Evolutionary conservation across 1,140 invertebrate genomes (phyloP).

Genomic region (Heliconius hewitsoni): DNA sequence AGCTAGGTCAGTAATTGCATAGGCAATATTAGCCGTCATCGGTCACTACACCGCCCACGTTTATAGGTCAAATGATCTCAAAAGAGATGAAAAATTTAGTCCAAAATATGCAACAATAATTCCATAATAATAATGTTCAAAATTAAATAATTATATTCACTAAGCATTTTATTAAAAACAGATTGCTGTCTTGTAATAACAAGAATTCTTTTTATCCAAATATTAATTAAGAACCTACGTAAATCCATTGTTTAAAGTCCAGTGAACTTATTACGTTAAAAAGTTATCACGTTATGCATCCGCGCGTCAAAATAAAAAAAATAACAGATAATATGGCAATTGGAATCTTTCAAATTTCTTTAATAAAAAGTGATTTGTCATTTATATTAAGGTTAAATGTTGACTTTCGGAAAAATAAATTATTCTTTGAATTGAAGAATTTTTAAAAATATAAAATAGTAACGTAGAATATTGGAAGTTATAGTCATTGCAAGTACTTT

Average conservation of each 20-base stretch:
- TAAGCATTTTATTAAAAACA: too few relatives aligned
- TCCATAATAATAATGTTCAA: too few relatives aligned
- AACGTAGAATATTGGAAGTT: too few relatives aligned
- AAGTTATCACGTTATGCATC: slow-evolving; percentile 5
- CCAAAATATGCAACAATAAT: too few relatives aligned
- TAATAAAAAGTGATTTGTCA: neutral
- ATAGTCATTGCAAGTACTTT: too few relatives aligned
- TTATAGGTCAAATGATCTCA: too few relatives aligned
- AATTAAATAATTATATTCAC: too few relatives aligned
- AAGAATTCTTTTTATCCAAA: neutral
- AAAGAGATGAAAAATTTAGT: too few relatives aligned
- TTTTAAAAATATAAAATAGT: too few relatives aligned
- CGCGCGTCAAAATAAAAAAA: slow-evolving; percentile 2
- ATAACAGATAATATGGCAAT: neutral
- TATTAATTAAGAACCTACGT: slow-evolving; percentile 1
- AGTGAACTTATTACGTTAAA: slow-evolving; percentile 9
- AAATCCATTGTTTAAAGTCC: slow-evolving; percentile 8
- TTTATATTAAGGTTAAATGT: neutral
- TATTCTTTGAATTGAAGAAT: neutral
- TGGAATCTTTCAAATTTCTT: neutral
- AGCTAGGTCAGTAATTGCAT: too few relatives aligned
- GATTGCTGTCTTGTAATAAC: neutral
- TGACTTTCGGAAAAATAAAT: neutral
- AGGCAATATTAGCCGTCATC: too few relatives aligned
- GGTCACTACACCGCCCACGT: too few relatives aligned